A percentile compares a stretch with the other conserved stretches of the same genome.
Conservation (phyloP, 2,888 invertebrate species). For the Agonum fuliginosum region DNA sequence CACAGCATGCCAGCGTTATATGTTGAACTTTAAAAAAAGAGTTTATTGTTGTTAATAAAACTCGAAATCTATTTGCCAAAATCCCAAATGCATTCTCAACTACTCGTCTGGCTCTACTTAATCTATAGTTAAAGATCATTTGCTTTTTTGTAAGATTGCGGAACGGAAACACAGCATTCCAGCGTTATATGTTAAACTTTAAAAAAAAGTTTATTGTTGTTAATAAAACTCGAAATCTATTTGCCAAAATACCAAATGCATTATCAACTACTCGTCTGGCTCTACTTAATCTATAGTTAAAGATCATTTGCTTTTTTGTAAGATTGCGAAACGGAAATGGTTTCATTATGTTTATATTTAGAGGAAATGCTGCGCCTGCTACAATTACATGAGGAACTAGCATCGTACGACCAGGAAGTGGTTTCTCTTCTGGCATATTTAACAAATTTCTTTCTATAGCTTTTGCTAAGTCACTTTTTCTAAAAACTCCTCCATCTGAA, state of each 20-base stretch:
- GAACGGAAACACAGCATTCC: too few relatives aligned
- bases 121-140: too few relatives aligned
- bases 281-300: too few relatives aligned
- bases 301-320: background rate
- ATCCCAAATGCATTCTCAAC: too few relatives aligned
- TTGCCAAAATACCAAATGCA: too few relatives aligned
- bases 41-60: background rate
- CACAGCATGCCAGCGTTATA: too few relatives aligned
- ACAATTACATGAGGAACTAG: conserved; percentile 64
- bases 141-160: too few relatives aligned
- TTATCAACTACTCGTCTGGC: too few relatives aligned
- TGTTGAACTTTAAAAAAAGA: too few relatives aligned
- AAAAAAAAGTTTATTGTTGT: background rate
- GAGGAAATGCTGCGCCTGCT: conserved; percentile 66
- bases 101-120: too few relatives aligned
- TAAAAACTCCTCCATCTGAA: conserved; percentile 65
- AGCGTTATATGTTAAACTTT: too few relatives aligned
- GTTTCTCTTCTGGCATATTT: conserved; percentile 64
- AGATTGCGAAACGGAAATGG: conserved; percentile 63
- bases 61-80: too few relatives aligned
- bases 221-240: background rate
- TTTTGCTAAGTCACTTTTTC: conserved; percentile 62
- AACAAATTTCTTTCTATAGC: conserved; percentile 62
- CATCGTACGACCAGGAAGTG: conserved; percentile 62
- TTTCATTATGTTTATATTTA: conserved; percentile 64